Evolutionary conservation across 1,140 invertebrate species (phyloP).

Genomic region (Zaprionus gabonicus): DNA sequence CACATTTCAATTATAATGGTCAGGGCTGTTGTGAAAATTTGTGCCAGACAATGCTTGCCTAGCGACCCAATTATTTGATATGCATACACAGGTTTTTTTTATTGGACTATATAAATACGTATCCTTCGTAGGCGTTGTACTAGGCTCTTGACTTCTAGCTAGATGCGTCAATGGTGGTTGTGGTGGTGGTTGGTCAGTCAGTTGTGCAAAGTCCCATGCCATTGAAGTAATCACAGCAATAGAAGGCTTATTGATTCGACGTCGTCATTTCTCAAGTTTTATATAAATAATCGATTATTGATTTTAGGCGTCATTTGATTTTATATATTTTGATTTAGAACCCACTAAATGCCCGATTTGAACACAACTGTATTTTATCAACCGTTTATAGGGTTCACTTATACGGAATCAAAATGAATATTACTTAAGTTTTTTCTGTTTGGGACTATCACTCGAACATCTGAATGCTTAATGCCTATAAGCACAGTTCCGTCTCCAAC

Average conservation of each 20-base stretch:
- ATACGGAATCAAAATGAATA: slow-evolving; percentile 2
- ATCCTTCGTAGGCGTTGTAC: not conserved
- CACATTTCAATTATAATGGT: not conserved
- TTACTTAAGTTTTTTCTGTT: slow-evolving; percentile 3
- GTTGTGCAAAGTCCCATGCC: slow-evolving; percentile 80
- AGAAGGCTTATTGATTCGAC: slow-evolving; percentile 76
- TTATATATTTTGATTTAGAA: not conserved
- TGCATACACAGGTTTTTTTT: not conserved
- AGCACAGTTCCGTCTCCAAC: slow-evolving; percentile 28
- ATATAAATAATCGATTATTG: slow-evolving; percentile 74
- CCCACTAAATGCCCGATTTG: not conserved
- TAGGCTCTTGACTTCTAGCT: not conserved
- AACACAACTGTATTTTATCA: not conserved
- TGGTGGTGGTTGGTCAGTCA: slow-evolving; percentile 37
- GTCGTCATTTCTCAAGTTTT: slow-evolving; percentile 33
- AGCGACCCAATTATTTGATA: slow-evolving; percentile 4
- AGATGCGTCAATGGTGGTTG: slow-evolving; percentile 3
- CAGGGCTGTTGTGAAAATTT: not conserved
- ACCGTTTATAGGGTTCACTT: slow-evolving; percentile 2
- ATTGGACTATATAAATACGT: not conserved
- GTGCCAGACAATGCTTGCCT: not conserved
- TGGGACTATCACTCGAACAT: slow-evolving; percentile 15
- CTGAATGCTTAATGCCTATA: slow-evolving; percentile 22
- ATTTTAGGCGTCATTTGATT: slow-evolving; percentile 43
- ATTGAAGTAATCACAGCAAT: slow-evolving; percentile 74